Evolutionary conservation across 2,797 vertebrate genomes (phyloP), one percentile per base, ranked within the genome.

Genomic region (Yasuhikotakia modesta): DNA sequence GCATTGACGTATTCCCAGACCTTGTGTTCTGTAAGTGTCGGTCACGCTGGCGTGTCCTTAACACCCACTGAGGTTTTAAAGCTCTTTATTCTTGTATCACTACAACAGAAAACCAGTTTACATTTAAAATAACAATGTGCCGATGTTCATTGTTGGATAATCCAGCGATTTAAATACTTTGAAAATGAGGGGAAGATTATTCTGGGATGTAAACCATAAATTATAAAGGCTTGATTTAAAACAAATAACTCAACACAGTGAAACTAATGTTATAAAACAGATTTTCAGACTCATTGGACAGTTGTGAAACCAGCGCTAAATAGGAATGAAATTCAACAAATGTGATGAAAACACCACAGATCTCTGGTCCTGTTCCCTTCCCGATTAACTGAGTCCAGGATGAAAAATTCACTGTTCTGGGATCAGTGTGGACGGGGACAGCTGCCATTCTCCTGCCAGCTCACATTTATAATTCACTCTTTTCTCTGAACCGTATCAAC

Each of bases 401-500:
- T 78, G 30, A 78, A 70, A 64, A 53, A 70, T 64, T 78, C 22
- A 61, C 45, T 63, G 67, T 16, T 32, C 19, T 57, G 52, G 58
- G 65, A 14, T 48, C 48, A 35, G 45, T 27, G 74, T 16, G 48
- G 24, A 45, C 46, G 14, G 21, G 19, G 63, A 55, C 32, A 4
- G 58, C 66, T 77, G 24, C 24, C 48, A 8, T 61, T 60, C 52
- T 52, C 71, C 72, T 70, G 30, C 16, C 45, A 58, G 46, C 63
- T 84, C 57, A 45, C 61, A 52, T 80, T 50, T 66, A 17, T 68
- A 65, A 52, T 52, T 65, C 68, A 73, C 32, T 73, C 24, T 64
- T 69, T 70, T 76, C 79, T 82, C 73, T 69, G 58, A 67, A 68
- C 30, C 30, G 32, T 24, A 77, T 78, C 60, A 55, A 21, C n/a